Evolutionary conservation across 2,888 invertebrate species (phyloP), one percentile per base, ranked within the genome.

Genomic region (Zele albiditarsus): DNA sequence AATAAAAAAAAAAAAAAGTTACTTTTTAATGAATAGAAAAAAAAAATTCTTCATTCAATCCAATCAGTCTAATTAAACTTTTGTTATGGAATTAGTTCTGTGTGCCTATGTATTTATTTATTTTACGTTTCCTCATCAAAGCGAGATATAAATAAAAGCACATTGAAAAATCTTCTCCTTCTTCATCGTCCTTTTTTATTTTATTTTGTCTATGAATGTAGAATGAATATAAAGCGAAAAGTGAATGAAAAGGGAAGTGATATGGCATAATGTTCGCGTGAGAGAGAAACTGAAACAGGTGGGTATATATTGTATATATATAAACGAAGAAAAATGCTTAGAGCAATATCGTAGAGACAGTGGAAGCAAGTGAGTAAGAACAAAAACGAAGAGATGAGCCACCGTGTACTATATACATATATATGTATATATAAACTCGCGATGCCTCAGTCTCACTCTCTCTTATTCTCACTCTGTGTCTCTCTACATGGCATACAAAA

Each of bases 401-500:
- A 53, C 6, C 6, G 20, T 53, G 53, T 8, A 5, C 4, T 12
- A 42, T 12, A 12, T 4, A 6, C 8, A 2, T n/a, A 5, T n/a
- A n/a, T 20, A 8, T 53, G 20, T 20, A 53, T 53, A 53, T 53
- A 8, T 20, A 20, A 4, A 10, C 2, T n/a, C 8, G 53, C n/a
- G n/a, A 46, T 46, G 46, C 46, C n/a, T 16, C 16, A 46, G n/a
- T 46, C 46, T 46, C 38, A 12, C 71, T 75, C 38, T 38, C 38
- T 38, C 38, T 42, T 71, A 58, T 68, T 57, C 23, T 71, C 80
- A 77, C 76, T 70, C 78, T 70, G 73, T 49, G 74, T 27, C 71
- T 73, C 74, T 23, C 25, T 74, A 58, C 73, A 77, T 77, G 84
- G 84, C 86, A 87, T 88, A 88, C 88, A 88, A 88, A 88, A 87